Conservation (phyloP, 2,797 vertebrate genomes). For the Naso thynnoides region DNA sequence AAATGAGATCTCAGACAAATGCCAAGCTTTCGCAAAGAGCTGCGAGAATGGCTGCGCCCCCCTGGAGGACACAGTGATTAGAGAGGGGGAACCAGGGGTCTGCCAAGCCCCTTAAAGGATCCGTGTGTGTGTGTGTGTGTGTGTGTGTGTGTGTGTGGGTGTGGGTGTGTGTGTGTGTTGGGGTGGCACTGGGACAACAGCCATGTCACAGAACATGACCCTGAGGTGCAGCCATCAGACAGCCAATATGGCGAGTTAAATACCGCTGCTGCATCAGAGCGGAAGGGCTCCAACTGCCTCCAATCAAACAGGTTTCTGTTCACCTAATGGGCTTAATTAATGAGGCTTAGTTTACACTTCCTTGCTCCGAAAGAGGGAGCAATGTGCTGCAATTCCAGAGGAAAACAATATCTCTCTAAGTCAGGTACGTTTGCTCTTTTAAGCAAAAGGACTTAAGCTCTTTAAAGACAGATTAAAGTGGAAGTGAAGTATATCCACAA, state of each 20-base stretch:
- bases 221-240: constrained; percentile 84
- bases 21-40: constrained; percentile 83
- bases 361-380: constrained; percentile 54
- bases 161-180: constrained; percentile 28
- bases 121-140: constrained; percentile 35
- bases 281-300: constrained; percentile 77
- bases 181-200: constrained; percentile 80
- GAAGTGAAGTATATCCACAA: background rate
- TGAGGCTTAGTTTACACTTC: constrained; percentile 69
- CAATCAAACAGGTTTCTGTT: constrained; percentile 83
- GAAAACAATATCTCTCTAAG: constrained; percentile 25
- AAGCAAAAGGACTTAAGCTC: background rate
- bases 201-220: constrained; percentile 85
- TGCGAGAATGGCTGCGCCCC: constrained; percentile 69
- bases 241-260: constrained; percentile 86
- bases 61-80: constrained; percentile 84
- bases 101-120: constrained; percentile 81
- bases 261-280: constrained; percentile 79
- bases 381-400: constrained; percentile 34
- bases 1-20: constrained; percentile 86
- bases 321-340: constrained; percentile 81
- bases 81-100: constrained; percentile 77
- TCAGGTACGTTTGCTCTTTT: constrained; percentile 12
- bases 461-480: background rate
- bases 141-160: constrained; percentile 35